Conservation (phyloP, 2,113 vertebrate genomes). For the Euleptes europaea region DNA sequence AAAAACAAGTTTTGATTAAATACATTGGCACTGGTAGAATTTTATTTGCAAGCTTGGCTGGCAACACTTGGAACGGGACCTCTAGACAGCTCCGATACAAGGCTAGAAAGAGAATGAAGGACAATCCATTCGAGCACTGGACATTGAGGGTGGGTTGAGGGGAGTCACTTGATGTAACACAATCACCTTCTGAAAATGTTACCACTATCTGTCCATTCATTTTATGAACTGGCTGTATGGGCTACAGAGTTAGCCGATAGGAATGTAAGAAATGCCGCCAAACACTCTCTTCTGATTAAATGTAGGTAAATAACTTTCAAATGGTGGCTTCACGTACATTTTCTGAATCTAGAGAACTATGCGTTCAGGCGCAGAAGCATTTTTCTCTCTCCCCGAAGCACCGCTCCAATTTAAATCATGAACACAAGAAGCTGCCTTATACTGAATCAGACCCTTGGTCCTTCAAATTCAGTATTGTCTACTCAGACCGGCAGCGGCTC, state of each 20-base stretch:
- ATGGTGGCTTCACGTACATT: background rate
- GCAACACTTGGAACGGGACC: background rate
- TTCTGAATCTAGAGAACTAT: background rate
- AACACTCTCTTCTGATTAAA: background rate
- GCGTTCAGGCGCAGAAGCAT: background rate
- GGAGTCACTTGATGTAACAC: background rate
- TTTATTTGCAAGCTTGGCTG: background rate
- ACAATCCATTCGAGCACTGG: background rate
- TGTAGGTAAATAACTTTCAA: background rate
- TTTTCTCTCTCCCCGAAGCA: background rate
- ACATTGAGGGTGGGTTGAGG: background rate
- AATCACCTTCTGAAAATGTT: background rate
- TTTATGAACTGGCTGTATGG: background rate
- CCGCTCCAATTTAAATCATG: background rate
- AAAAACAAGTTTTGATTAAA: background rate
- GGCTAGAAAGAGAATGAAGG: background rate
- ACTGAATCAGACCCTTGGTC: too few relatives aligned
- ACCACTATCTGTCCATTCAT: background rate
- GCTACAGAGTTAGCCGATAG: background rate
- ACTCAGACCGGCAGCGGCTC: too few relatives aligned
- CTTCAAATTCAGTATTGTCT: too few relatives aligned
- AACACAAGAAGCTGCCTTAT: too few relatives aligned
- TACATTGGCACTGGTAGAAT: slow-evolving; percentile 9
- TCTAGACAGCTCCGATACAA: background rate
- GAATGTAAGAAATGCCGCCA: background rate